A percentile compares a stretch with the other conserved stretches of the same genome.
These are phyloP conservation scores for Scomberomorus guttatus DNA, from an alignment of 2,797 vertebrate species.

Conservation along the genomic window DNA sequence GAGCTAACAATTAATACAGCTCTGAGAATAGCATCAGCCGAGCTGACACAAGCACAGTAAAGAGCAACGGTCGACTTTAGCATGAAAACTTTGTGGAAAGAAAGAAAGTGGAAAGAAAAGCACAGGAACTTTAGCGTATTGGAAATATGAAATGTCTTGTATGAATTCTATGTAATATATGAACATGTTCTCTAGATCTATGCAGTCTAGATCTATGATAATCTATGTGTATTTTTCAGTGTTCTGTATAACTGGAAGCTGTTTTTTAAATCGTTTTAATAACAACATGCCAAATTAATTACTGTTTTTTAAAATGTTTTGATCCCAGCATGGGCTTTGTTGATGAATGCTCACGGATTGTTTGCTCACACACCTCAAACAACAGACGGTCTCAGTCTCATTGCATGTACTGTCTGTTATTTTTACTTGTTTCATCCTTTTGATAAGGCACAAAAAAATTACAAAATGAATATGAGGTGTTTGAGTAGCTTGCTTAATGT, in stretches of 20 bases:
- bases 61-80: conserved; percentile 58
- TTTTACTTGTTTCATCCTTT: conserved; percentile 47
- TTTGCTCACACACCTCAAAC: conserved; percentile 21
- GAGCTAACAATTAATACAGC: conserved; percentile 79
- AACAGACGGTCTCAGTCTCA: conserved; percentile 15
- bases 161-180: conserved; percentile 15
- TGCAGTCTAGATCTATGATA: neutral
- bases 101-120: conserved; percentile 29
- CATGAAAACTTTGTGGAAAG: conserved; percentile 64
- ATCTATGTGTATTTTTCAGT: neutral
- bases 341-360: conserved; percentile 10
- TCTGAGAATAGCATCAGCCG: conserved; percentile 78
- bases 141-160: conserved; percentile 32
- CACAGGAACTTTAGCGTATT: conserved; percentile 38
- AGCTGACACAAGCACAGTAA: conserved; percentile 64
- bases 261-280: neutral
- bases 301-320: conserved; percentile 23
- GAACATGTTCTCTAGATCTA: conserved; percentile 1
- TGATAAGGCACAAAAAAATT: conserved; percentile 53
- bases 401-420: conserved; percentile 36
- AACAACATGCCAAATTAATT: neutral
- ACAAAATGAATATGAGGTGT: conserved; percentile 48
- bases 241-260: neutral
- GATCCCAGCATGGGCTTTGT: conserved; percentile 11
- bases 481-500: conserved; percentile 54